Evolutionary conservation across 2,888 invertebrate genomes (phyloP), one percentile per base, ranked within the genome.

Genomic region (Torymus tubicola): DNA sequence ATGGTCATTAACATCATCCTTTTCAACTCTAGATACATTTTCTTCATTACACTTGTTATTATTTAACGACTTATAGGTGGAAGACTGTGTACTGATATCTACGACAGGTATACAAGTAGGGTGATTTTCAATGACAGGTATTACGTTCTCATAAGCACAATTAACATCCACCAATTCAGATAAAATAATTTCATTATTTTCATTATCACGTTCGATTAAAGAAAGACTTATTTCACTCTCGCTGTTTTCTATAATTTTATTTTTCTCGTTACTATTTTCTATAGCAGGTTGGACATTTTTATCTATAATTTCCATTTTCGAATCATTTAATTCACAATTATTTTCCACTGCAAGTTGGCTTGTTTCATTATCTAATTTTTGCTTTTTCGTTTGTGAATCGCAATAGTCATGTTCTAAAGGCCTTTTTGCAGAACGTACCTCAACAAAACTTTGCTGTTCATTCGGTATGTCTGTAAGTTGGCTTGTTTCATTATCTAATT

Each of bases 391-490:
- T 16, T 60, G 42, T 11, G 58, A 14, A 61, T 24, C 2, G 53
- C 10, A 12, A 24, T 52, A 12, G 5, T 78, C 61, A 14, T 65
- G n/a, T 57, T 81, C 72, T 8, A 16, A 0, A 0, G 61, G 24
- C 13, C 81, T 72, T 64, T 79, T 81, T 16, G 31, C 8, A 12
- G 76, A 81, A 50, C 58, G 72, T 65, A 69, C 55, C 60, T 72
- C 55, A 58, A 76, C 55, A n/a, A 67, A 61, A 55, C 12, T 73
- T 3, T 71, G 72, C n/a, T 74, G 65, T 12, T 72, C 69, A 55
- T 72, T 64, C 12, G 10, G 50, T 16, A 61, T 24, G 52, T 2
- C 5, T 50, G 10, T 11, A 31, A 8, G 4, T 12, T 18, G 12
- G 18, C 55, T 2, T 31, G 21, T 55, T 42, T 69, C 53, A 21